These are phyloP conservation scores for Berghia stephanieae DNA, from an alignment of 1,140 invertebrate genomes.

Conservation along the genomic window DNA sequence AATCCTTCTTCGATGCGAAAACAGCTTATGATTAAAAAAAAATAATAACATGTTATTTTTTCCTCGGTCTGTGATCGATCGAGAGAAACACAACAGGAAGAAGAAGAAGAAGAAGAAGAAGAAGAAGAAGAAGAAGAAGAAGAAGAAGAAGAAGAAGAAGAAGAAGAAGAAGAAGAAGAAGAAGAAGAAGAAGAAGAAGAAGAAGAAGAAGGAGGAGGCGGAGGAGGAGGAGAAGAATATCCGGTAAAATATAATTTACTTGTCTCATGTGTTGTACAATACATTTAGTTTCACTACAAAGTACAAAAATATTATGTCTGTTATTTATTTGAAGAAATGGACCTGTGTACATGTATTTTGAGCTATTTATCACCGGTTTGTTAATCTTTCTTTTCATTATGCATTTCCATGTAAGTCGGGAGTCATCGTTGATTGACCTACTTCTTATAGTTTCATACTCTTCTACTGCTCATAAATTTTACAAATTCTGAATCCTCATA, in stretches of 20 bases:
- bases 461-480: too few relatives aligned
- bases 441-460: too few relatives aligned
- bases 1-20: neutral
- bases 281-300: too few relatives aligned
- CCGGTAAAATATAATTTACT: neutral
- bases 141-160: neutral
- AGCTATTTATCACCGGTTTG: neutral
- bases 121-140: constrained; percentile 16
- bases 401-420: too few relatives aligned
- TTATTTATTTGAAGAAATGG: neutral
- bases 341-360: neutral
- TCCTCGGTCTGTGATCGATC: neutral
- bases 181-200: neutral
- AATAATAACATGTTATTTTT: neutral
- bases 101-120: constrained; percentile 9
- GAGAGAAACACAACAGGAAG: neutral
- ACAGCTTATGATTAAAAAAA: neutral
- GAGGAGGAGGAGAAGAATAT: neutral
- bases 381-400: neutral
- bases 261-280: too few relatives aligned
- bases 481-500: too few relatives aligned
- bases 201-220: neutral
- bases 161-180: neutral
- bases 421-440: too few relatives aligned
- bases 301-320: too few relatives aligned